These are phyloP conservation scores for Cactoblastis cactorum DNA, from an alignment of 2,888 invertebrate genomes.

Conservation along the genomic window DNA sequence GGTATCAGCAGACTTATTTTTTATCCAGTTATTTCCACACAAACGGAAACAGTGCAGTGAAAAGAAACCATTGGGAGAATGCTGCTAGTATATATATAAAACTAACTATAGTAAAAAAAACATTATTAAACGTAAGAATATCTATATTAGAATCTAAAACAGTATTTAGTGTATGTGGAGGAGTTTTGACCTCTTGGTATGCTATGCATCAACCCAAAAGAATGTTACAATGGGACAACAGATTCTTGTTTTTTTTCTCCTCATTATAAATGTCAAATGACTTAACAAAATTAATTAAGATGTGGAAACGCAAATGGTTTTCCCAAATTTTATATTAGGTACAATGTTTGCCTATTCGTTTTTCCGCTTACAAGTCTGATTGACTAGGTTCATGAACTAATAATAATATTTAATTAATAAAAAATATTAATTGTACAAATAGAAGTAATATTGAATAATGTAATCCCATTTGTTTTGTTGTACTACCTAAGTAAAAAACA, in stretches of 20 bases:
- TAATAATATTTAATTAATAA: background rate
- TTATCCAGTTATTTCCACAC: too few relatives aligned
- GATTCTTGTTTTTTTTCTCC: background rate
- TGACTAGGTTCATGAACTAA: background rate
- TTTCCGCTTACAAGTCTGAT: background rate
- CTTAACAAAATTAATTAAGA: background rate
- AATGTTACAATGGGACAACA: background rate
- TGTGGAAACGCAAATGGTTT: background rate
- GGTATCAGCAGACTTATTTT: too few relatives aligned
- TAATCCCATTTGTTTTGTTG: too few relatives aligned
- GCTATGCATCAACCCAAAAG: background rate
- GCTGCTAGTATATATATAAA: too few relatives aligned
- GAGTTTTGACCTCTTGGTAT: background rate
- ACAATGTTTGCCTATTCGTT: background rate
- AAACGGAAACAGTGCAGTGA: too few relatives aligned
- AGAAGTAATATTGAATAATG: background rate
- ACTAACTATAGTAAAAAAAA: too few relatives aligned
- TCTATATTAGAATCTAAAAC: background rate
- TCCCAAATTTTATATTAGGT: background rate
- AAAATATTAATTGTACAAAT: background rate
- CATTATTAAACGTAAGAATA: background rate
- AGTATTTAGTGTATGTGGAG: background rate
- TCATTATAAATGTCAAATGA: background rate
- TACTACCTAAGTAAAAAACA: too few relatives aligned
- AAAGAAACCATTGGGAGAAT: too few relatives aligned